Evolutionary conservation across 1,140 invertebrate species (phyloP).

Genomic region (Drosophila yakuba): DNA sequence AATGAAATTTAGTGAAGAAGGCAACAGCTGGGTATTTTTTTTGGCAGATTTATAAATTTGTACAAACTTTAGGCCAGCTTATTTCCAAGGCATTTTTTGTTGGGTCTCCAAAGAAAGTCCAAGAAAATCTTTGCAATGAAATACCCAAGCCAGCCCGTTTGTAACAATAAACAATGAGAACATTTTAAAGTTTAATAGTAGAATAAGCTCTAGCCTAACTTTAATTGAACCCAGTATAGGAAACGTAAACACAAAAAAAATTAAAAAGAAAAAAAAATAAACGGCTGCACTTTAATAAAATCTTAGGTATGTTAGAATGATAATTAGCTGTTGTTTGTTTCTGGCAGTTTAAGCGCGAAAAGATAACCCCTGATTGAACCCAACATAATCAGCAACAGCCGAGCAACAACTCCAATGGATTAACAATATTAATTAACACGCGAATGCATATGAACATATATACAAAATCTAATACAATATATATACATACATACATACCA

Average conservation of each 20-base stretch:
- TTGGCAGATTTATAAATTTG: constrained; percentile 20
- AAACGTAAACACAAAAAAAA: constrained; percentile 7
- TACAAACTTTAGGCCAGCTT: background rate
- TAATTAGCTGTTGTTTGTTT: constrained; percentile 30
- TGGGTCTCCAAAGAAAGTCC: background rate
- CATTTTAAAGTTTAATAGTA: constrained; percentile 22
- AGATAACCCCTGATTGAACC: constrained; percentile 36
- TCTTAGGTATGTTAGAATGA: constrained; percentile 22
- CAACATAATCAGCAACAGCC: constrained; percentile 29
- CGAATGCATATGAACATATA: constrained; percentile 44
- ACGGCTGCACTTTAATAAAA: constrained; percentile 27
- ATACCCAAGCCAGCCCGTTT: constrained; percentile 2
- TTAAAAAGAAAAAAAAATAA: constrained; percentile 4
- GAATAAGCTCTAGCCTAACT: constrained; percentile 10
- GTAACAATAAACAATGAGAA: constrained; percentile 8
- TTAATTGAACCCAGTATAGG: constrained; percentile 37
- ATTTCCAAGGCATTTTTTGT: background rate
- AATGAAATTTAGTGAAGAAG: constrained; percentile 22
- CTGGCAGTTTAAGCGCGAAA: background rate
- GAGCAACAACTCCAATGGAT: constrained; percentile 35
- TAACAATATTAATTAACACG: constrained; percentile 53
- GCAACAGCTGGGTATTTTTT: background rate
- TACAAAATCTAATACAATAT: constrained; percentile 29
- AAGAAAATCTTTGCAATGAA: constrained; percentile 16
- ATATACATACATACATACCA: constrained; percentile 11